phyloP scores from a whole-genome alignment of 2,113 vertebrate species.

The Solenodon paradoxus region DNA sequence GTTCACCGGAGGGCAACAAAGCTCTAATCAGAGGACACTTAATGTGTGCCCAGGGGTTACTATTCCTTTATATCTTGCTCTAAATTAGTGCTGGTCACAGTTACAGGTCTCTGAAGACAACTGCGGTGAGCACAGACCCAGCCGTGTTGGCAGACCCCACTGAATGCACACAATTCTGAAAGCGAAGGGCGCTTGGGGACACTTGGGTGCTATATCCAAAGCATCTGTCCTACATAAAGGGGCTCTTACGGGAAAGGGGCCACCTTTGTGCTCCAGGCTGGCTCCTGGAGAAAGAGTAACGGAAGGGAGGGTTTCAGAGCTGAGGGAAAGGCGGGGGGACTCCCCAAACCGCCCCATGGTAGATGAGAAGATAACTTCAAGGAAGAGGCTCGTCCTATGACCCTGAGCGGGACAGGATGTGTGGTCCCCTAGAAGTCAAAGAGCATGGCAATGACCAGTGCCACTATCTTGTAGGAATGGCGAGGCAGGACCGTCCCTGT shows the following conservation, averaged over 20 bases:
- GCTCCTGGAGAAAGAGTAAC: background rate
- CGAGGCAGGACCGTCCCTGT: background rate
- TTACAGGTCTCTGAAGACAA: background rate
- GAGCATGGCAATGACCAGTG: background rate
- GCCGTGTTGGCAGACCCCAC: background rate
- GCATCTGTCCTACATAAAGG: background rate
- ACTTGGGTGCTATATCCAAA: background rate
- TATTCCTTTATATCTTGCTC: background rate
- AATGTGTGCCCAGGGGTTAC: background rate
- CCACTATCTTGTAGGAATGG: accelerated
- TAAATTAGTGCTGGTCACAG: background rate
- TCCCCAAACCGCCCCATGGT: background rate
- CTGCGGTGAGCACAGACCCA: background rate
- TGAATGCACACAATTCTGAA: background rate
- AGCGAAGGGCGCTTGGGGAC: background rate
- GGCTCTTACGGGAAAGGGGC: background rate
- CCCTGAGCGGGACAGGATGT: background rate
- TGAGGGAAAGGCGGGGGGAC: background rate
- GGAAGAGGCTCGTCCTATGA: background rate
- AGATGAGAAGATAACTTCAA: background rate
- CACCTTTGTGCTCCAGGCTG: accelerated
- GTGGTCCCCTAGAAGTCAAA: background rate
- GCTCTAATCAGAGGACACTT: background rate
- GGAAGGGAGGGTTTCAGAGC: background rate
- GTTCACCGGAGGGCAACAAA: background rate